Percentiles rank a stretch among this genome's conserved stretches.
These are phyloP conservation scores for Drosophila mayri DNA, from an alignment of 1,140 invertebrate species.

Conservation along the genomic window DNA sequence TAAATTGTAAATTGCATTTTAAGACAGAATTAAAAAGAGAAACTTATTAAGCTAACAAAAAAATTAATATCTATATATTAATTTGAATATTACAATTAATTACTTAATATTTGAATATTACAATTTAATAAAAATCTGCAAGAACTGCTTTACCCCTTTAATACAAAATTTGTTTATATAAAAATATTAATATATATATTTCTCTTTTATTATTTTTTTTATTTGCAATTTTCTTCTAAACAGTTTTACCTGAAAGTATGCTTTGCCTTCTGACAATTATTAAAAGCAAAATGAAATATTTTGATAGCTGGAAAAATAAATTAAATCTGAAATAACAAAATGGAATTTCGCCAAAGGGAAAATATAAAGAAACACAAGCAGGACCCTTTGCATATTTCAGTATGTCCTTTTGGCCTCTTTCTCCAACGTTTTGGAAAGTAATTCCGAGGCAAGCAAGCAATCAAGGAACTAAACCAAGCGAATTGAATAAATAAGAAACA, in stretches of 20 bases:
- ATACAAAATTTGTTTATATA: no score
- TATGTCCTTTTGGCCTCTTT: neutral
- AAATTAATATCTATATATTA: no score
- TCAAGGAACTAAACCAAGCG: constrained; percentile 81
- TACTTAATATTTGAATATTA: no score
- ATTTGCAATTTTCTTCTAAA: neutral
- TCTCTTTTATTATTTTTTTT: no score
- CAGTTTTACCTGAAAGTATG: constrained; percentile 48
- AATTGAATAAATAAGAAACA: constrained; percentile 82
- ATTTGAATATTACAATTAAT: no score
- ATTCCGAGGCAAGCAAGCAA: constrained; percentile 52
- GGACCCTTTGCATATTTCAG: neutral
- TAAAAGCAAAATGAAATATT: constrained; percentile 8
- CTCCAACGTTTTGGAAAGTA: constrained; percentile 7
- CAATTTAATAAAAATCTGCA: no score
- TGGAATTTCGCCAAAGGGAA: neutral
- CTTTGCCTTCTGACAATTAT: neutral
- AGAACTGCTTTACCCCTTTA: no score
- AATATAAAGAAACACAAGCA: neutral
- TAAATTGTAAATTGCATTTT: no score
- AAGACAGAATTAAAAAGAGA: no score
- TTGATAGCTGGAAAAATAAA: neutral
- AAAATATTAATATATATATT: no score
- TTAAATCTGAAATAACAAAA: neutral
- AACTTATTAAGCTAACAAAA: no score